Conservation (phyloP, 2,113 vertebrate genomes). For the Corythoichthys haematopterus region DNA sequence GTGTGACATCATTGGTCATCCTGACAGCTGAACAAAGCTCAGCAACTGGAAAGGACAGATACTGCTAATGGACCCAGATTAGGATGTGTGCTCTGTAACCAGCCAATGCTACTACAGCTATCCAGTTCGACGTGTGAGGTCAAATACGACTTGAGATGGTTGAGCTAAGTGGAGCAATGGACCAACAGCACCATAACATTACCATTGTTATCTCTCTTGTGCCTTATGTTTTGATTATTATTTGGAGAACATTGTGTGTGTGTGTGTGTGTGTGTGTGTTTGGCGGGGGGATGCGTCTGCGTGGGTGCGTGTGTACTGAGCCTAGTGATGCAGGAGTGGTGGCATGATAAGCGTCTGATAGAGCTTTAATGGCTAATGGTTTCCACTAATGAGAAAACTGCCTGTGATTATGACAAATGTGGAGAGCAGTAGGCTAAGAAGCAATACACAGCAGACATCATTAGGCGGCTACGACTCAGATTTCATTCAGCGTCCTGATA, state of each 20-base stretch:
- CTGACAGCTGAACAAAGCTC: constrained; percentile 73
- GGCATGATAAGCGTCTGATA: constrained; percentile 75
- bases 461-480: constrained; percentile 82
- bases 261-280: not conserved
- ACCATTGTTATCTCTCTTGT: constrained; percentile 10
- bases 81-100: constrained; percentile 61
- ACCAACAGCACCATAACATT: constrained; percentile 41
- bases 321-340: constrained; percentile 33
- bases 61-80: constrained; percentile 63
- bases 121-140: constrained; percentile 44
- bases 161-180: constrained; percentile 66
- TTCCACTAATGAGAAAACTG: constrained; percentile 96
- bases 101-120: constrained; percentile 51
- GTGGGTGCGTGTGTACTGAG: constrained; percentile 1
- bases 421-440: constrained; percentile 94
- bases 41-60: constrained; percentile 51
- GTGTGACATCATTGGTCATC: constrained; percentile 71
- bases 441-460: constrained; percentile 86
- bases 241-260: constrained; percentile 11
- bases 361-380: constrained; percentile 90
- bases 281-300: constrained; percentile 5
- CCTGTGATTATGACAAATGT: constrained; percentile 93
- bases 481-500: constrained; percentile 76
- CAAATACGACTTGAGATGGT: constrained; percentile 58
- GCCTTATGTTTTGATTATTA: constrained; percentile 1